Base-by-base conservation (phyloP, 2,888 invertebrate genomes). In the Antheraea assamensis region DNA sequence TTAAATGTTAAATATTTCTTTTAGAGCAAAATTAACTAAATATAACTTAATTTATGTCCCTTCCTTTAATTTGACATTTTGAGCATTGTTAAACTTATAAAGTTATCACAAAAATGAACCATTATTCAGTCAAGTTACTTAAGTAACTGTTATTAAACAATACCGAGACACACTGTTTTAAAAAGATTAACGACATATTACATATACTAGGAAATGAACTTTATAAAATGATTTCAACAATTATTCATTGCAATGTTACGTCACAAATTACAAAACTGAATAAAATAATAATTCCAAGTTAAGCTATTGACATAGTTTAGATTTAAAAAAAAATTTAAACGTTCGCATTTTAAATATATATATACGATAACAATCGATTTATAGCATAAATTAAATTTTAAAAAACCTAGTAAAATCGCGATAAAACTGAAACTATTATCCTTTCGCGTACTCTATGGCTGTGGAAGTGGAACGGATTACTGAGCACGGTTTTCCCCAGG, bases 291-390 rank as follows among this genome's bases (percentile, higher is more conserved):
- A 74, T 72, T 71, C 52, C 66, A 75, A 75, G 66, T 70, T 66
- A 74, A 73, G 72, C 72, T 74, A 74, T 76, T 77, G 76, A 76
- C 77, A 76, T 70, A 76, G 75, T 75, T 76, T 74, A 72, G 24
- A 24, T 72, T 30, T n/a, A n/a, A 61, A 58, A 24, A 68, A n/a
- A 8, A 68, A 21, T 68, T 21, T 35, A 68, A 21, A 35, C 31
- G 31, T 68, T 35, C 27, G 27, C 27, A 61, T 30, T 30, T 27
- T 61, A 27, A 17, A 17, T 61, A 17, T 61, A 61, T 13, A 61
- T 17, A 61, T 15, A 30, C 15, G 27, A 42, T 42, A 42, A 8
- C 8, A 42, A 42, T 42, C 8, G 42, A 10, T 42, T 42, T 42
- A 42, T 42, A 42, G 10, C 42, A 7, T 35, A 42, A 42, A 42